Conservation (phyloP, 2,113 vertebrate genomes). For the Motacilla tschutschensis region DNA sequence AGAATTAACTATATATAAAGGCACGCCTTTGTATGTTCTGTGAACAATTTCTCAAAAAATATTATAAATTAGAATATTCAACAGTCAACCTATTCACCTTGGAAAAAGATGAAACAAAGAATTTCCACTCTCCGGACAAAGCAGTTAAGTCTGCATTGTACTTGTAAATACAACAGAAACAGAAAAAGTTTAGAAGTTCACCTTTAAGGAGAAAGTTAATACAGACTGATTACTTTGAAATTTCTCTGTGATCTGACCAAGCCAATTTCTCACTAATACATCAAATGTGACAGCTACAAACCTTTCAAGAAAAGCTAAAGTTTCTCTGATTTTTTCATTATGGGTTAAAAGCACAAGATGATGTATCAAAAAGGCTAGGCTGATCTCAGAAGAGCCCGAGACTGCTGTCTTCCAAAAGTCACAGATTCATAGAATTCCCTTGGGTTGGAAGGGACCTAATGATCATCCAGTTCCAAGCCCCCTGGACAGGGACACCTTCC, state of each 20-base stretch:
- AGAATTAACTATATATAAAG: not conserved
- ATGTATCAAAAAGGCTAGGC: not conserved
- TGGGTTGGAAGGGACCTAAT: not conserved
- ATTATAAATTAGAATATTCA: not conserved
- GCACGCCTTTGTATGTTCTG: not conserved
- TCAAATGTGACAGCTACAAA: not conserved
- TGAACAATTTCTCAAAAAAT: not conserved
- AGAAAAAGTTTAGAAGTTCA: not conserved
- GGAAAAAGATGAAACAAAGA: not conserved
- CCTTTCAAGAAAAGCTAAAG: not conserved
- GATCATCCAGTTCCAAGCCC: rapidly evolving
- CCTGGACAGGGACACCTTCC: not conserved
- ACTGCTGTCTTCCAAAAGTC: not conserved
- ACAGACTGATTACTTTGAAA: not conserved
- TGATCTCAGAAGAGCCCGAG: not conserved
- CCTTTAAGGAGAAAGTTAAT: not conserved
- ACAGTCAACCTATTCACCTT: not conserved
- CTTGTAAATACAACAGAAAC: not conserved
- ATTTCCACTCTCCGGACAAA: not conserved
- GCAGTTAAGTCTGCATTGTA: not conserved
- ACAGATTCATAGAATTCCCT: not conserved
- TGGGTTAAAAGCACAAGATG: not conserved
- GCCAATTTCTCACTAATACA: not conserved
- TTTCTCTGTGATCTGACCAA: not conserved
- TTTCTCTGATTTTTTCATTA: not conserved